phyloP scores from a whole-genome alignment of 2,888 invertebrate genomes.

The Noctuana brunneofusca region DNA sequence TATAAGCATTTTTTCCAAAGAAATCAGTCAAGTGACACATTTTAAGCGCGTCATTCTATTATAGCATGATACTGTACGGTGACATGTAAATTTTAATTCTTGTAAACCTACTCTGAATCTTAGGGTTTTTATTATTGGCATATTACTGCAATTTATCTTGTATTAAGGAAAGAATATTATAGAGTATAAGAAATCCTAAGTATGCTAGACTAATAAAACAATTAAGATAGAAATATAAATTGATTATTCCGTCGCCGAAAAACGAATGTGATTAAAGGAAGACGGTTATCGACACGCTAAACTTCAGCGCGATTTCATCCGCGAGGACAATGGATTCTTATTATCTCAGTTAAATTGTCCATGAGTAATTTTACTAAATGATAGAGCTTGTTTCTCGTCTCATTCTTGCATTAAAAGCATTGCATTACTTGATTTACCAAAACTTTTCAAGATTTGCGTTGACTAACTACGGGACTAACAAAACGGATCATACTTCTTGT shows the following conservation, averaged over 20 bases:
- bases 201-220: too few species aligned
- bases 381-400: not conserved
- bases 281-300: too few species aligned
- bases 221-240: too few species aligned
- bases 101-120: slow-evolving; percentile 4
- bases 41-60: slow-evolving; percentile 2
- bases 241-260: too few species aligned
- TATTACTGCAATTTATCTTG: not conserved
- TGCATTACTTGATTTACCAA: too few species aligned
- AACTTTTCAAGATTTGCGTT: too few species aligned
- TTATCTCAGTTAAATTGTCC: not conserved
- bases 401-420: too few species aligned
- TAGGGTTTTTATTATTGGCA: not conserved
- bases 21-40: not conserved
- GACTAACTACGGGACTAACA: too few species aligned
- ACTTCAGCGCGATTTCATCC: too few species aligned
- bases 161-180: not conserved
- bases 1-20: not conserved
- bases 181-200: too few species aligned
- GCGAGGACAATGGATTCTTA: not conserved
- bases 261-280: too few species aligned
- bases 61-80: not conserved
- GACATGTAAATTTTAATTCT: slow-evolving; percentile 16
- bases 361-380: not conserved
- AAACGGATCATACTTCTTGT: slow-evolving; percentile 18